Evolutionary conservation across 2,113 vertebrate genomes (phyloP), one percentile per base, ranked within the genome.

Genomic region (Pollimyrus isidori): DNA sequence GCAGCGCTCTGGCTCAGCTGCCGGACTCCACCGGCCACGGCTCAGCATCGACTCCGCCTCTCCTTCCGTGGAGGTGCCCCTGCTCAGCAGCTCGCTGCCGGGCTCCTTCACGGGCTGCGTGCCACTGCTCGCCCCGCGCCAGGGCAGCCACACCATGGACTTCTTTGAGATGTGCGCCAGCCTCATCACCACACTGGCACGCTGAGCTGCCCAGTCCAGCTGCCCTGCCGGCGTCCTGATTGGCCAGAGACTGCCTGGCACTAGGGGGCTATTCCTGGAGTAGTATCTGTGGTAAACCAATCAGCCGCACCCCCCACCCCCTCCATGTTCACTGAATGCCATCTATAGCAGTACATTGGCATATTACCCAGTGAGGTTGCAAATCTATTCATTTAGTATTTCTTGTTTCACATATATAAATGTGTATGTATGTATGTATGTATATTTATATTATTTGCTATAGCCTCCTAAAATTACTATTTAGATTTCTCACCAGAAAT

Each of bases 141-240:
- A 97, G 92, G 98, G 98, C 19, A 99, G 98, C 91, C 98, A 99
- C 94, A 99, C 98, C 91, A 99, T 99, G 98, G 98, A 99, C 95
- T 99, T 99, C 95, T 99, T 99, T 0, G 98, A 99, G 94, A 99
- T 99, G 98, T 99, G 98, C 2, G 98, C 98, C 95, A 99, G 98
- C 94, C 95, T 99, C 89, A 99, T 99, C 93, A 98, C 97, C 92
- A 96, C 98, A 0, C 94, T 99, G 91, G 98, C 98, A 21, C 98
- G 97, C 93, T 99, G 96, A 99, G 6, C 0, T 48, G 86, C 73
- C 17, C 45, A 7, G 3, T n/a, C 49, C 11, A 50, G 49, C 49
- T 50, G 49, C 21, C 50, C 50, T 4, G 49, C 49, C 49, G 5
- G 88, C 88, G 62, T 87, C 42, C 73, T 90, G 30, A 80, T 42